These are phyloP conservation scores for Agrypnia vestita DNA, from an alignment of 1,140 invertebrate species.

Conservation along the genomic window DNA sequence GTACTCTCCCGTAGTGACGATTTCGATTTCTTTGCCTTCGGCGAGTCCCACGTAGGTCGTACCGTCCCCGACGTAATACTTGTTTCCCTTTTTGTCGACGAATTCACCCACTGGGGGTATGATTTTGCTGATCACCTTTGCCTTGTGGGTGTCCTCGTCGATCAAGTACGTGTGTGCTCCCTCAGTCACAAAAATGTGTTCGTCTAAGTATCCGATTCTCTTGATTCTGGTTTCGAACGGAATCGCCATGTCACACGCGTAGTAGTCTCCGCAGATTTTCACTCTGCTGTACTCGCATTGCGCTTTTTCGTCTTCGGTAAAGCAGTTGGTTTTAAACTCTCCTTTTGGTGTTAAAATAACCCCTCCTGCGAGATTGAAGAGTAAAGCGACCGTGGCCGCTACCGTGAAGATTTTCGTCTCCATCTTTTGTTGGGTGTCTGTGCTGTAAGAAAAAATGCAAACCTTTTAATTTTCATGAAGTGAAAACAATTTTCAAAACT, in stretches of 20 bases:
- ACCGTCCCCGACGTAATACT: conserved; percentile 31
- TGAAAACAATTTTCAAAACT: no score
- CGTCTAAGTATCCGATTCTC: conserved; percentile 34
- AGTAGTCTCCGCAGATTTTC: conserved; percentile 43
- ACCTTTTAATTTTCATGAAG: no score
- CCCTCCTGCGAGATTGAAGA: no score
- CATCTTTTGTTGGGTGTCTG: no score
- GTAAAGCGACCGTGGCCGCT: no score
- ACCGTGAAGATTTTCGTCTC: no score
- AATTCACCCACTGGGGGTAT: conserved; percentile 19
- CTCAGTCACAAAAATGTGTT: conserved; percentile 11
- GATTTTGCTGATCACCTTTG: conserved; percentile 1
- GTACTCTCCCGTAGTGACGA: conserved; percentile 38
- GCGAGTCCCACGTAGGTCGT: conserved; percentile 7
- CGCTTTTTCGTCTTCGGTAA: conserved; percentile 2
- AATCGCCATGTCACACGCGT: conserved; percentile 26
- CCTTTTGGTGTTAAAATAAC: background rate
- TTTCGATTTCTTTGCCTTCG: conserved; percentile 40
- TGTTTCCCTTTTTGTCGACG: conserved; percentile 38
- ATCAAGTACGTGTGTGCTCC: conserved; percentile 7
- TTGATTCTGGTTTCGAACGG: conserved; percentile 22
- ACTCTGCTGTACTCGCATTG: conserved; percentile 34
- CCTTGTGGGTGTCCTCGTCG: background rate
- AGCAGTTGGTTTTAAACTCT: conserved; percentile 31
- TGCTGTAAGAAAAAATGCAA: no score